Base-by-base conservation (phyloP, 2,113 vertebrate genomes). In the Anhinga rufa region DNA sequence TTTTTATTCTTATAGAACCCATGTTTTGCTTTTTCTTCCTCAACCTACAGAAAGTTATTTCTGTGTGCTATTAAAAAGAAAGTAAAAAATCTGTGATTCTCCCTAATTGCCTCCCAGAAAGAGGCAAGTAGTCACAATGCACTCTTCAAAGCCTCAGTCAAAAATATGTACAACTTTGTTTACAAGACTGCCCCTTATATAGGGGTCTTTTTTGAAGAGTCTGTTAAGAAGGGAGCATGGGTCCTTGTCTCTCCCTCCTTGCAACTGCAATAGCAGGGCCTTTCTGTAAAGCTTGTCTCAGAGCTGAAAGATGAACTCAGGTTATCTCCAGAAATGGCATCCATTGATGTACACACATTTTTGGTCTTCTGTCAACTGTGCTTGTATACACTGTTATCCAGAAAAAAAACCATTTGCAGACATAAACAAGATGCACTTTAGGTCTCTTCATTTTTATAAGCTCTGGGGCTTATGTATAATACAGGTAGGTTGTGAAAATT, bases 291-390 rank as follows among this genome's bases (percentile, higher is more conserved):
- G 7, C 8, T 22, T 74, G 14, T 69, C 40, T 74, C 28, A 36
- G 51, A 92, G 19, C 12, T 66, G 54, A 81, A 83, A 83, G 46
- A 44, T 29, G 25, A 93, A 58, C 17, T 80, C 68, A 28, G 12
- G 25, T n/a, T 69, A 19, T 61, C 36, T 86, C 17, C 55, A 77
- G 65, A 61, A 62, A 48, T 34, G 68, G 19, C 34, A 46, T 24
- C 7, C 20, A 21, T 10, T 48, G n/a, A 25, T 1, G 1, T 22
- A 55, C 4, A 5, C 10, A 31, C 0, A 34, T 32, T 78, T 80
- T 44, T 75, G 24, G 10, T 69, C 34, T 36, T 3, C 29, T 92
- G 36, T 52, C 51, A 52, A 6, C 19, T 29, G 14, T 64, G 24
- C 10, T 61, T 60, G 10, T 34, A 20, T 29, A 31, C 16, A 78